Evolutionary conservation across 2,113 vertebrate species (phyloP).

Genomic region (Sclerurus mexicanus): DNA sequence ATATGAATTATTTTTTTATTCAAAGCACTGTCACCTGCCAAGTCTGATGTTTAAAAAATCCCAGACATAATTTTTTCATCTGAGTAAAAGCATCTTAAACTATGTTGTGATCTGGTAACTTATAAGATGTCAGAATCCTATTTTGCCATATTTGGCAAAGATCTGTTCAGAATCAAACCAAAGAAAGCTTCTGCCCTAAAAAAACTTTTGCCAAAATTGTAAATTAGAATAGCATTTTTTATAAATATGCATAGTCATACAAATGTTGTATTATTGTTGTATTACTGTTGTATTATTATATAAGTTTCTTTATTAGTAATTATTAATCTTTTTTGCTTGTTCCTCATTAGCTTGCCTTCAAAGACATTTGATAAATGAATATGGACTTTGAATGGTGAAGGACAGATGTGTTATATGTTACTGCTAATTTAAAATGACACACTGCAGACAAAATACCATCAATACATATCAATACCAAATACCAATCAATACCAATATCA

Average conservation of each 20-base stretch:
- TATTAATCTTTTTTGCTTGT: neutral
- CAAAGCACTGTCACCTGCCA: neutral
- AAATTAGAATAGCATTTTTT: neutral
- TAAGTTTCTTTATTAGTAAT: neutral
- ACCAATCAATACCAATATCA: no score
- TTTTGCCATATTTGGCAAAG: constrained; percentile 57
- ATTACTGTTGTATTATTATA: neutral
- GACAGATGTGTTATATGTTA: neutral
- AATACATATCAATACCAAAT: no score
- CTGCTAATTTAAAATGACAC: constrained; percentile 13
- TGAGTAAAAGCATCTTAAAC: neutral
- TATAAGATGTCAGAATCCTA: constrained; percentile 5
- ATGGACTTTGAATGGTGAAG: neutral
- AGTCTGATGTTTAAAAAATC: constrained; percentile 5
- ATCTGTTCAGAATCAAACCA: constrained; percentile 18
- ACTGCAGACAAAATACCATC: constrained; percentile 38
- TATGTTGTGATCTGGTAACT: constrained; percentile 17
- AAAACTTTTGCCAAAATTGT: neutral
- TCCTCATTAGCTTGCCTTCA: neutral
- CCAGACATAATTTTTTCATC: neutral
- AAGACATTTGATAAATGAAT: neutral
- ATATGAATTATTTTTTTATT: neutral
- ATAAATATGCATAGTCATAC: neutral
- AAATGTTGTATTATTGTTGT: neutral
- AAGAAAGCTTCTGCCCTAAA: neutral